Conservation (phyloP, 1,140 invertebrate genomes). For the Lasioglossum albipes region DNA sequence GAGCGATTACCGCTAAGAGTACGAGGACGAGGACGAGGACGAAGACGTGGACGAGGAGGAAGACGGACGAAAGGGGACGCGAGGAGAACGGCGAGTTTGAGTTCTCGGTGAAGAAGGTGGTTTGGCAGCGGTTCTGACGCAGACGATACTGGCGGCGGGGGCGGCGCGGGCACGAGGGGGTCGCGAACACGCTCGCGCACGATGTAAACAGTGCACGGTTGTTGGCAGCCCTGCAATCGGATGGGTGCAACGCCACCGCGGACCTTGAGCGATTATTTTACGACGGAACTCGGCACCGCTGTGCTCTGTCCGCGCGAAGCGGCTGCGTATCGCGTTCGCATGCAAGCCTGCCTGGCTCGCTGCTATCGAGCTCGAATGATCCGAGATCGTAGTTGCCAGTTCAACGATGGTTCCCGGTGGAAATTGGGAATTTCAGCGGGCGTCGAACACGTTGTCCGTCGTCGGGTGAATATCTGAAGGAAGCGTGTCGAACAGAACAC, state of each 20-base stretch:
- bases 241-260: conserved; percentile 77
- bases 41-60: neutral
- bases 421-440: too few relatives aligned
- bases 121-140: neutral
- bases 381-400: too few relatives aligned
- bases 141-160: neutral
- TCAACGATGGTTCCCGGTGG: too few relatives aligned
- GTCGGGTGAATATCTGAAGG: too few relatives aligned
- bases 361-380: too few relatives aligned
- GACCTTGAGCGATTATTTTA: conserved; percentile 80
- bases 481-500: neutral
- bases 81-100: neutral
- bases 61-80: neutral
- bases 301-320: conserved; percentile 18
- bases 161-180: neutral
- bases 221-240: conserved; percentile 70
- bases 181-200: conserved; percentile 10
- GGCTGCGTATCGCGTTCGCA: neutral
- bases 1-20: neutral
- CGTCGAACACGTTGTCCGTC: too few relatives aligned
- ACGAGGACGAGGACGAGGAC: too few relatives aligned
- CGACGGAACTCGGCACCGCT: conserved; percentile 45
- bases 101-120: neutral
- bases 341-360: too few relatives aligned
- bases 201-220: conserved; percentile 73